These are phyloP conservation scores for Dipodomys spectabilis DNA, from an alignment of 2,113 vertebrate genomes.

Conservation along the genomic window DNA sequence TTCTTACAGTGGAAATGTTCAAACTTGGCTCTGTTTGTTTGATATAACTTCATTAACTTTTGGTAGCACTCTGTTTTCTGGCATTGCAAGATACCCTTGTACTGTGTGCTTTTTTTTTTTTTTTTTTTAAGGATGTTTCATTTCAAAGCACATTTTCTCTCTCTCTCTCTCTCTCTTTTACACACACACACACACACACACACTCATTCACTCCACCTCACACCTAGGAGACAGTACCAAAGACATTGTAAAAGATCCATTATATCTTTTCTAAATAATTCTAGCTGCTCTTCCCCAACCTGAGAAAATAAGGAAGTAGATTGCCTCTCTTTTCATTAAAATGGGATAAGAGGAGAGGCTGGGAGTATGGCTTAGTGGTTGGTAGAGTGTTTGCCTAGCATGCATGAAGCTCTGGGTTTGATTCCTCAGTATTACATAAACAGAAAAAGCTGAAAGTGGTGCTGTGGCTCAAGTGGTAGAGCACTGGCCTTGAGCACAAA, in stretches of 20 bases:
- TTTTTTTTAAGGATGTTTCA: not conserved
- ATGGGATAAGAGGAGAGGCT: no score
- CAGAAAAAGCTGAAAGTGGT: no score
- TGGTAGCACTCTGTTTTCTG: slow-evolving; percentile 34
- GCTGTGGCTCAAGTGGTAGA: no score
- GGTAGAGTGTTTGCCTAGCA: no score
- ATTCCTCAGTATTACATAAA: no score
- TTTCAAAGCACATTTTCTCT: not conserved
- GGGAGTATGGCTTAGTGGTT: no score
- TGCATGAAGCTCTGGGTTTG: no score
- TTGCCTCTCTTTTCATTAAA: no score
- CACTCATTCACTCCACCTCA: no score
- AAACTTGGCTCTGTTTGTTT: not conserved
- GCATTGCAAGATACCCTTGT: not conserved
- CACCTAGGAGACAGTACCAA: not conserved
- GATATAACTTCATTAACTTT: not conserved
- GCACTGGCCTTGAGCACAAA: no score
- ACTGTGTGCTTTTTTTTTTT: no score
- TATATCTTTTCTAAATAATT: slow-evolving; percentile 5
- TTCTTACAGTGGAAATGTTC: not conserved
- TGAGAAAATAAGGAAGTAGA: not conserved
- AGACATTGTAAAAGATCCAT: not conserved
- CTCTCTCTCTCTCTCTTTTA: no score
- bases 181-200: not conserved
- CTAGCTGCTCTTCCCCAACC: not conserved